Evolutionary conservation across 2,888 invertebrate genomes (phyloP), one percentile per base, ranked within the genome.

Genomic region (Drosophila nr. medialis): DNA sequence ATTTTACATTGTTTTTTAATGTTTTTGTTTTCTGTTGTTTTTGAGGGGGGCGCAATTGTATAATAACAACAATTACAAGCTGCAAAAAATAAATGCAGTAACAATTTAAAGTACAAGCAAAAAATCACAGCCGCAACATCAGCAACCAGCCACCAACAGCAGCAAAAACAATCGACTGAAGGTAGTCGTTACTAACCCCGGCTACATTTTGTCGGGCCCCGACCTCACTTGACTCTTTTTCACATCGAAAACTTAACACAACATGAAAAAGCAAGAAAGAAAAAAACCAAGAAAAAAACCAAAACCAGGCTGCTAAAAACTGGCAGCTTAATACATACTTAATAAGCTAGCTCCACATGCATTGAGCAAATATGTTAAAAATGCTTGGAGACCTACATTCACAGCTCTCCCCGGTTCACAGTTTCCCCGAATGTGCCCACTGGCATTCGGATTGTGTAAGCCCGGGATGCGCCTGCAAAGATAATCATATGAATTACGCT

Each of bases 161-260:
- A 75, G n/a, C 30, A 68, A 66, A 48, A 71, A 67, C 62, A 71
- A 63, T 64, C 58, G 61, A 50, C 58, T 54, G 64, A 83, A 90
- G 86, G 90, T 80, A 89, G 90, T 79, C 75, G 85, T 79, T 90
- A 78, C 76, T 76, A 85, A 80, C 75, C 82, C 77, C 85, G 42
- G 36, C 76, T 42, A 66, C 80, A 71, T 71, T 80, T 70, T 66
- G 71, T 66, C 65, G 65, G 42, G 36, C 64, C 65, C 74, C 87
- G 84, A 84, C 84, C 84, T 89, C 85, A 87, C 87, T 85, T 85
- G 84, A 85, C 89, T 85, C 72, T 84, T 84, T 85, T 85, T 85
- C 87, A 86, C 84, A 89, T 86, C 87, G 84, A 73, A 75, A 72
- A 64, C 65, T 55, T 70, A 59, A 53, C 29, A 66, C 55, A 38